These are phyloP conservation scores for Charadrius vociferus DNA, from an alignment of 2,113 vertebrate genomes.

Conservation along the genomic window DNA sequence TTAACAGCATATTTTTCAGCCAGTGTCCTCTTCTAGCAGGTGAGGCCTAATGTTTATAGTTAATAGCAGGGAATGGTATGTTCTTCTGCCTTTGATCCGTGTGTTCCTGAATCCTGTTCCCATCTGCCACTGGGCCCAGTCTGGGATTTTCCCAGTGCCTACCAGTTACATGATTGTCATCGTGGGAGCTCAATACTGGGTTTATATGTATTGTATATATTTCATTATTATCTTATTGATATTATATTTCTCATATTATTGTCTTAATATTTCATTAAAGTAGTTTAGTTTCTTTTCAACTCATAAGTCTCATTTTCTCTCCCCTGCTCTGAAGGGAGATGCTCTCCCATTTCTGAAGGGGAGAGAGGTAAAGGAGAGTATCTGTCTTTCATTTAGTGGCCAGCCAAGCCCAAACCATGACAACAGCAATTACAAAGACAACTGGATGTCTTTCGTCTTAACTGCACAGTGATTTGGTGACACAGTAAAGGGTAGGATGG, in stretches of 20 bases:
- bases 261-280: not conserved
- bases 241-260: not conserved
- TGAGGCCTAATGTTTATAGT: not conserved
- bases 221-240: not conserved
- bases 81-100: not conserved
- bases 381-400: not conserved
- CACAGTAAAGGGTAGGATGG: rapidly evolving
- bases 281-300: not conserved
- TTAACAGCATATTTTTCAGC: not conserved
- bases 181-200: not conserved
- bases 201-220: not conserved
- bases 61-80: not conserved
- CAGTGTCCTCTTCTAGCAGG: too few species aligned
- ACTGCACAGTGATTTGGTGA: not conserved
- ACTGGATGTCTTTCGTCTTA: not conserved
- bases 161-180: not conserved
- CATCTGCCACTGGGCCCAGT: not conserved
- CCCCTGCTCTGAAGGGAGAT: not conserved
- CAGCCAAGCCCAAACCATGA: not conserved
- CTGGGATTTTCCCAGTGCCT: not conserved
- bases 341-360: not conserved
- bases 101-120: not conserved
- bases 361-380: not conserved
- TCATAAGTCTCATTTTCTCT: not conserved
- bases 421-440: not conserved